Conservation (phyloP, 2,113 vertebrate genomes). For the Ceyx melanurus region DNA sequence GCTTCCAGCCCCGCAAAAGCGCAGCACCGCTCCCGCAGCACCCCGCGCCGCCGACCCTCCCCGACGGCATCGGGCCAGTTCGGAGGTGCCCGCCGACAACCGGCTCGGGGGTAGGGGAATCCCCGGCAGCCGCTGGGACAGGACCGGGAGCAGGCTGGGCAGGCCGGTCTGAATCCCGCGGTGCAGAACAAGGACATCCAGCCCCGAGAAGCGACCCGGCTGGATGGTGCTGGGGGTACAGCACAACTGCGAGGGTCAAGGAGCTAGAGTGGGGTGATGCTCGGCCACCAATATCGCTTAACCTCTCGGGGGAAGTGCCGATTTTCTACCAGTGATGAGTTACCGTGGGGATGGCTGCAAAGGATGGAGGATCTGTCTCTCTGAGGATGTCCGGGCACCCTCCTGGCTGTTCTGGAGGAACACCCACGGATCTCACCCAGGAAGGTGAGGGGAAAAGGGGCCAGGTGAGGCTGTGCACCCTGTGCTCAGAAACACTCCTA, state of each 20-base stretch:
- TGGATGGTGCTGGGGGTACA: fast-evolving
- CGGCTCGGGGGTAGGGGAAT: not conserved
- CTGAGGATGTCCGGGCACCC: not conserved
- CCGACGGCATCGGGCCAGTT: not conserved
- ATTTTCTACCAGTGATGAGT: fast-evolving
- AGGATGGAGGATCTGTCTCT: not conserved
- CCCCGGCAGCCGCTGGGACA: not conserved
- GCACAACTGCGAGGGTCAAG: fast-evolving
- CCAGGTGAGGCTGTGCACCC: not conserved
- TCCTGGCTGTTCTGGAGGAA: not conserved
- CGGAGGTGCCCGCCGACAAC: not conserved
- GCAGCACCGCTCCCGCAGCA: not conserved
- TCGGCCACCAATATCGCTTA: fast-evolving
- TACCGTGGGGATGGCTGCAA: not conserved
- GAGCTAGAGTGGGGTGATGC: no score
- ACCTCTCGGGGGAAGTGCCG: not conserved
- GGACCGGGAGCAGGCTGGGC: fast-evolving
- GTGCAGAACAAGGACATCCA: fast-evolving
- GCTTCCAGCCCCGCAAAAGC: not conserved
- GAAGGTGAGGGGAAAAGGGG: not conserved
- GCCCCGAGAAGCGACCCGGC: fast-evolving
- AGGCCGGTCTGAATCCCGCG: fast-evolving
- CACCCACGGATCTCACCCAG: not conserved
- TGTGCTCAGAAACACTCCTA: not conserved
- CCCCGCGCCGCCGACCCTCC: not conserved